These are phyloP conservation scores for Sciurus niger DNA, from an alignment of 2,113 vertebrate genomes.

Conservation along the genomic window DNA sequence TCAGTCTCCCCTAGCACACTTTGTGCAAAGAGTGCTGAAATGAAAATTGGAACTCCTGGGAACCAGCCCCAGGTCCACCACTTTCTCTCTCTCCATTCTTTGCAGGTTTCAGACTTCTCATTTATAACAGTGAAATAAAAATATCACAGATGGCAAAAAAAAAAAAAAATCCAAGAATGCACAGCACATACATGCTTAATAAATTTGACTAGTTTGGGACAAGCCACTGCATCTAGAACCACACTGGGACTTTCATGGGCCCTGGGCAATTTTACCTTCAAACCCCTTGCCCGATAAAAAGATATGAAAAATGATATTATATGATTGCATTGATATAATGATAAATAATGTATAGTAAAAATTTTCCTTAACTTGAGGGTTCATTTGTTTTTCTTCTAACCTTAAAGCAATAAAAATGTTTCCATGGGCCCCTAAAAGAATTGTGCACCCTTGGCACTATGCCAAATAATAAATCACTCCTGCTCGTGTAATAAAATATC, in stretches of 20 bases:
- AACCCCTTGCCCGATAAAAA: neutral
- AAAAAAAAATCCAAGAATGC: neutral
- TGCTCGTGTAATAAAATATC: too few relatives aligned
- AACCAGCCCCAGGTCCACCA: neutral
- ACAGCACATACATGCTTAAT: neutral
- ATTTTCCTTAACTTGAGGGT: neutral
- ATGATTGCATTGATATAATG: neutral
- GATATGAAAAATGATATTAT: neutral
- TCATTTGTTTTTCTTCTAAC: neutral
- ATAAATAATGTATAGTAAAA: neutral
- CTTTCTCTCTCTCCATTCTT: neutral
- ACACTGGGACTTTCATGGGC: neutral
- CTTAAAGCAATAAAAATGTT: neutral
- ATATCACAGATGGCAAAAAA: neutral
- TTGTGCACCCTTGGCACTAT: fast-evolving
- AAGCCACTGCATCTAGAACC: neutral
- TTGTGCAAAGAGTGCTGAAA: neutral
- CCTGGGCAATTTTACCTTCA: neutral
- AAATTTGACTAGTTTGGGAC: neutral
- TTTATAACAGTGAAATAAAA: neutral
- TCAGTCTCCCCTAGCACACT: neutral
- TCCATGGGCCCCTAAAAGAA: neutral
- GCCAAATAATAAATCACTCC: neutral
- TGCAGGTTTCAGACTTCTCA: neutral
- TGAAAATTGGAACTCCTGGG: neutral